Conservation (phyloP, 2,113 vertebrate species). For the Scortum barcoo region DNA sequence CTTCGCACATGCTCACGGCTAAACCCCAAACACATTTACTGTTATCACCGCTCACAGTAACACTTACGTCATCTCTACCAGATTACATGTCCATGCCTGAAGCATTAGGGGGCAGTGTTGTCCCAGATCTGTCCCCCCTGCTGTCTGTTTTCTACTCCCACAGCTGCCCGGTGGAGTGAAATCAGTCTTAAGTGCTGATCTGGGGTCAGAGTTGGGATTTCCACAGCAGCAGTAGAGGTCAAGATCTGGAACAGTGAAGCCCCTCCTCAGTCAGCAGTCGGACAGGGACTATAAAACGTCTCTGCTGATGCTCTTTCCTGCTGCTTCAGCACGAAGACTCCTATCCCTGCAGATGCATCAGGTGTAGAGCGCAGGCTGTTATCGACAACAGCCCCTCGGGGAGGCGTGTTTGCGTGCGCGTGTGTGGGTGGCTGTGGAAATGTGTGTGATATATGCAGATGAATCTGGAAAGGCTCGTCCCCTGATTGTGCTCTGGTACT, state of each 20-base stretch:
- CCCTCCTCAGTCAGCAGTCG: conserved; percentile 61
- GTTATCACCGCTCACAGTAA: not conserved
- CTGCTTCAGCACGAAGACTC: conserved; percentile 55
- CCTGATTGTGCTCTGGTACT: conserved; percentile 26
- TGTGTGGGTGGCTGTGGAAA: conserved; percentile 46
- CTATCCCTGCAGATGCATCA: conserved; percentile 60
- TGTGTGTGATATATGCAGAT: conserved; percentile 56
- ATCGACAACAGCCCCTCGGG: conserved; percentile 58
- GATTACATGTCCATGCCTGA: not conserved
- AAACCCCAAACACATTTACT: not conserved
- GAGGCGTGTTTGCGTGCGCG: conserved; percentile 45
- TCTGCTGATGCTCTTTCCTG: conserved; percentile 44
- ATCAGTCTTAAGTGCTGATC: conserved; percentile 68
- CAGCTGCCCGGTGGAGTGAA: conserved; percentile 47
- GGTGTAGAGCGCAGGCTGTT: conserved; percentile 62
- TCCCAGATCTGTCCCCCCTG: conserved; percentile 31
- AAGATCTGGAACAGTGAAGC: conserved; percentile 57
- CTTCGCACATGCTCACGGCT: not conserved
- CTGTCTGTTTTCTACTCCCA: not conserved
- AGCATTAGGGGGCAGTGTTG: conserved; percentile 78
- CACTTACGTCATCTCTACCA: conserved; percentile 60
- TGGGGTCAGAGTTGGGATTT: conserved; percentile 70
- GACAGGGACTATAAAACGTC: conserved; percentile 60
- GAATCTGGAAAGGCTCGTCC: not conserved
- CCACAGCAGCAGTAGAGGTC: conserved; percentile 60